A percentile compares a stretch with the other conserved stretches of the same genome.
phyloP scores from a whole-genome alignment of 2,888 invertebrate genomes.

The Drosophila seclusa region DNA sequence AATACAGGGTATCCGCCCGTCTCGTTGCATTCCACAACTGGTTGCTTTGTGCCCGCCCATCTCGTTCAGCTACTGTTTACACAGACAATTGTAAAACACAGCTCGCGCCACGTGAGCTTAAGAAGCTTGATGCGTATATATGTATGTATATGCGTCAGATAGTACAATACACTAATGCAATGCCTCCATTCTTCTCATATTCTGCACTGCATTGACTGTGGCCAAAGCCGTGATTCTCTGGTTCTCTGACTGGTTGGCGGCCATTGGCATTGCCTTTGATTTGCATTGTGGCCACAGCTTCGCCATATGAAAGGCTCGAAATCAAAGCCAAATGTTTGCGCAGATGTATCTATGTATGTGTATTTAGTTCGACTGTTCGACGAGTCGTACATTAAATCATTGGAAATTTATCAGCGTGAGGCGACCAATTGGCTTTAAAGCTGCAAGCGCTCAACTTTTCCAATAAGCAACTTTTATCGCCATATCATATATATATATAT shows the following conservation, averaged over 20 bases:
- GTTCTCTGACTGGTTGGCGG: conserved; percentile 10
- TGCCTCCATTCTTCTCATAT: conserved; percentile 26
- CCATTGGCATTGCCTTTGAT: conserved; percentile 40
- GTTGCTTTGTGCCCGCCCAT: conserved; percentile 10
- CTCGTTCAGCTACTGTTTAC: conserved; percentile 39
- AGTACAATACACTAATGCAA: conserved; percentile 42
- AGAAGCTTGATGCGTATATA: conserved; percentile 28
- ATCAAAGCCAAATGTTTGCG: not conserved
- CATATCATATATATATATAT: conserved; percentile 34
- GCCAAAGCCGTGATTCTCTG: conserved; percentile 8
- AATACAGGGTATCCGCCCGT: not conserved
- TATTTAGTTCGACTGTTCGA: conserved; percentile 5
- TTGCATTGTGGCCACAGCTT: conserved; percentile 48
- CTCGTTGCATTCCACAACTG: not conserved
- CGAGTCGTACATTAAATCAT: conserved; percentile 45
- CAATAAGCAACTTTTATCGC: conserved; percentile 63
- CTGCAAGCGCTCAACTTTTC: conserved; percentile 52
- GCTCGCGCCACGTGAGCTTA: conserved; percentile 53
- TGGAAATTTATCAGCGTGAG: conserved; percentile 45
- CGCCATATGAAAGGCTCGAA: not conserved
- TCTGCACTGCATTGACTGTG: conserved; percentile 4
- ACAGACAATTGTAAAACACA: conserved; percentile 62
- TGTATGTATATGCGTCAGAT: conserved; percentile 8
- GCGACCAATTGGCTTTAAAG: conserved; percentile 59
- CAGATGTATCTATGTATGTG: not conserved